Evolutionary conservation across 1,140 invertebrate species (phyloP).

Genomic region (Pseudachorutes palmiensis): DNA sequence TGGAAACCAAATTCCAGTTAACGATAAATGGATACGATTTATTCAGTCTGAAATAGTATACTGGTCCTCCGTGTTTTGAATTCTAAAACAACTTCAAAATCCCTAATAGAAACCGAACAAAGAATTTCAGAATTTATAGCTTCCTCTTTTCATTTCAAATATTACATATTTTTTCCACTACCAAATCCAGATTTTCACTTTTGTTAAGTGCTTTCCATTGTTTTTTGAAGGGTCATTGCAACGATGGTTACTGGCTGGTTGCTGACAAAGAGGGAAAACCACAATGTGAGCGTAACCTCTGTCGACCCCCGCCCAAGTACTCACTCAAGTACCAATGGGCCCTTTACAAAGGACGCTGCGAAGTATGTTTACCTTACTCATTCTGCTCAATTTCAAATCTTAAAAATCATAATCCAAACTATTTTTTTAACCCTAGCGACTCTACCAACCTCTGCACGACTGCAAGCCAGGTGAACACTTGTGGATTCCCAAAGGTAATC

Average conservation of each 20-base stretch:
- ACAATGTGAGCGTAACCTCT: slow-evolving; percentile 35
- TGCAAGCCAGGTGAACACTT: slow-evolving; percentile 36
- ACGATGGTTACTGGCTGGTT: slow-evolving; percentile 35
- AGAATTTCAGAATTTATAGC: slow-evolving; percentile 3
- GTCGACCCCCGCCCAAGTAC: slow-evolving; percentile 19
- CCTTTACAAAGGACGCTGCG: slow-evolving; percentile 35
- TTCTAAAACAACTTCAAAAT: slow-evolving; percentile 3
- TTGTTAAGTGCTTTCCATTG: not conserved
- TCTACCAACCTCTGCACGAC: slow-evolving; percentile 36
- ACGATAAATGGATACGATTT: slow-evolving; percentile 9
- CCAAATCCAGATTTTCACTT: not conserved
- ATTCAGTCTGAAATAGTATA: not conserved
- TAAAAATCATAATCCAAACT: not conserved
- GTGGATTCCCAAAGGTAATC: slow-evolving; percentile 33
- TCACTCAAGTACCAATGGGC: slow-evolving; percentile 33
- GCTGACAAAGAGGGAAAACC: slow-evolving; percentile 34
- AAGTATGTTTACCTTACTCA: not conserved
- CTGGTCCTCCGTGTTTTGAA: slow-evolving; percentile 1
- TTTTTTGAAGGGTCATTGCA: slow-evolving; percentile 31
- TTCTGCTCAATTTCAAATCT: not conserved
- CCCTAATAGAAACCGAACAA: not conserved
- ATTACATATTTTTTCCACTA: not conserved
- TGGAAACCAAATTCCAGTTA: slow-evolving; percentile 6
- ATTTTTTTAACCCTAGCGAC: slow-evolving; percentile 17
- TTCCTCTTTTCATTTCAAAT: not conserved